phyloP scores from a whole-genome alignment of 2,113 vertebrate species.

The Alligator mississippiensis region DNA sequence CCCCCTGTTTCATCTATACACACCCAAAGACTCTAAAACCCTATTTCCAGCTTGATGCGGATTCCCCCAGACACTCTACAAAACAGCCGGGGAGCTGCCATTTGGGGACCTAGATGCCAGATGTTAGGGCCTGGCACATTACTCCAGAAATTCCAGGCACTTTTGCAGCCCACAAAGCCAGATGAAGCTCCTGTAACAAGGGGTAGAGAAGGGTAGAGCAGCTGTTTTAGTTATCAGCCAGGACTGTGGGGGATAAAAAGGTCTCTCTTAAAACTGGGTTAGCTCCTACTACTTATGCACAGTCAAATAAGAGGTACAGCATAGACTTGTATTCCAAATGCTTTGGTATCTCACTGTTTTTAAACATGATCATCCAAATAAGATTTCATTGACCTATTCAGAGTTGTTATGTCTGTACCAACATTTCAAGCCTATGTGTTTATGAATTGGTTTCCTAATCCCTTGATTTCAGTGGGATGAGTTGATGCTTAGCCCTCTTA shows the following conservation, averaged over 20 bases:
- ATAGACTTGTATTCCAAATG: not conserved
- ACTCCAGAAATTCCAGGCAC: too few species aligned
- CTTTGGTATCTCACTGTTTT: not conserved
- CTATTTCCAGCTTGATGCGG: not conserved
- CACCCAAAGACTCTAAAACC: too few species aligned
- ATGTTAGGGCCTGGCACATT: too few species aligned
- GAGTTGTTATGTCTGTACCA: not conserved
- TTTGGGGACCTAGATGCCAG: too few species aligned
- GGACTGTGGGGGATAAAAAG: not conserved
- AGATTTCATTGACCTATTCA: not conserved
- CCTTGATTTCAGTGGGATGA: not conserved
- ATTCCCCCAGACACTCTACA: not conserved
- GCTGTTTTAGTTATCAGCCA: not conserved
- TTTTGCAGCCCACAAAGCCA: not conserved
- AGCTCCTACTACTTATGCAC: not conserved
- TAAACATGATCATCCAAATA: not conserved
- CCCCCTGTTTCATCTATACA: too few species aligned
- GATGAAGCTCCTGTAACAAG: not conserved
- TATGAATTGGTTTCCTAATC: not conserved
- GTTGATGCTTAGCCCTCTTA: not conserved
- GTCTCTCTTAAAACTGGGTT: not conserved
- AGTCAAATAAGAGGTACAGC: not conserved
- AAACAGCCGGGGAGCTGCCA: not conserved
- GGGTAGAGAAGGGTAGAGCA: too few species aligned
- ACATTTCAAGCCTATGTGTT: not conserved